Conservation (phyloP, 1,140 invertebrate genomes). For the Brachionus rotundiformis region DNA sequence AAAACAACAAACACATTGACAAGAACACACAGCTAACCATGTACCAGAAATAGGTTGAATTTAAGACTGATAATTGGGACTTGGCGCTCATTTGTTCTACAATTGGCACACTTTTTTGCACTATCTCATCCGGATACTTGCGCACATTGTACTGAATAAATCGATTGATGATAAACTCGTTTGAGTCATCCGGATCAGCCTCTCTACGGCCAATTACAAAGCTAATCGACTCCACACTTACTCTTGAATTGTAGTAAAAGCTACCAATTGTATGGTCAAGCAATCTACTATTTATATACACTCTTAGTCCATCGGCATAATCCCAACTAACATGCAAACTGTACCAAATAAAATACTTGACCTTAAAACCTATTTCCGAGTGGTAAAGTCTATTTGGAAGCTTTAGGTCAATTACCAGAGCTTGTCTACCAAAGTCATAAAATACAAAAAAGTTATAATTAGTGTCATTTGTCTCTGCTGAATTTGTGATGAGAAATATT, state of each 20-base stretch:
- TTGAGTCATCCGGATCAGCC: background rate
- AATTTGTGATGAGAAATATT: background rate
- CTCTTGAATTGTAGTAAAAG: conserved; percentile 24
- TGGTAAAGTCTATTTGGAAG: background rate
- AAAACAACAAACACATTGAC: background rate
- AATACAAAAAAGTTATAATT: conserved; percentile 24
- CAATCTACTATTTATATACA: conserved; percentile 25
- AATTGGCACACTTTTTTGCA: background rate
- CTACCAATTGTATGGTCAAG: conserved; percentile 30
- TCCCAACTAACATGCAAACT: conserved; percentile 2
- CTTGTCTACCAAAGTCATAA: background rate
- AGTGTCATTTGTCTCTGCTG: background rate
- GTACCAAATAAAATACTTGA: conserved; percentile 37
- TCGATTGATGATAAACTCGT: conserved; percentile 44
- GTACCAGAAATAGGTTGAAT: conserved; percentile 2
- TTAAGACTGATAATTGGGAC: background rate
- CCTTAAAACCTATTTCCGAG: background rate
- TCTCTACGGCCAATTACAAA: background rate
- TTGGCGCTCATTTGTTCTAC: background rate
- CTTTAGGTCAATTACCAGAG: background rate
- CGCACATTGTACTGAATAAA: conserved; percentile 42
- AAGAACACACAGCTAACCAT: conserved; percentile 15
- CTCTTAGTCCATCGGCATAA: background rate
- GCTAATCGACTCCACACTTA: background rate
- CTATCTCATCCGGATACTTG: conserved; percentile 48